Evolutionary conservation across 2,113 vertebrate species (phyloP).

Genomic region (Pionites leucogaster): DNA sequence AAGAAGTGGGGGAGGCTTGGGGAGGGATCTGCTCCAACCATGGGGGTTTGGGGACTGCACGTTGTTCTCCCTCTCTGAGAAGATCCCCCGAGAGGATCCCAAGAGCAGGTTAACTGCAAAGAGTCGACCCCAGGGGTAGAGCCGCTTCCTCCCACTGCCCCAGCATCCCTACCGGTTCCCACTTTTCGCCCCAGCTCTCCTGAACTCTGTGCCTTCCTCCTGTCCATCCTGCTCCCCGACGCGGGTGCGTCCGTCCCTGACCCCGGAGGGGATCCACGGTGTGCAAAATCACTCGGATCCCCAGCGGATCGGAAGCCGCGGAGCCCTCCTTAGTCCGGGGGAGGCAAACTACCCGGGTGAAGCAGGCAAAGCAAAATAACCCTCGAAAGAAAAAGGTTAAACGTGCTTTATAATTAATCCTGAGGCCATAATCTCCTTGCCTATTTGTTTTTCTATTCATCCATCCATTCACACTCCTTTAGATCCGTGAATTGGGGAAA

Average conservation of each 20-base stretch:
- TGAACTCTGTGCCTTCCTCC: not conserved
- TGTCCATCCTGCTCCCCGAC: not conserved
- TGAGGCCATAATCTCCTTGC: slow-evolving; percentile 8
- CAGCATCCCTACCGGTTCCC: not conserved
- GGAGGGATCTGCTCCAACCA: not conserved
- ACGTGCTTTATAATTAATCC: slow-evolving; percentile 20
- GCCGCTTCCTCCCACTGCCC: not conserved
- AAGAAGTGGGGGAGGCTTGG: not conserved
- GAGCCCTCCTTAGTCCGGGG: not conserved
- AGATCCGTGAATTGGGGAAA: slow-evolving; percentile 9
- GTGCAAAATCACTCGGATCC: not conserved
- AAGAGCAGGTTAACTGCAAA: not conserved
- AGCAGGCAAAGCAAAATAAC: not conserved
- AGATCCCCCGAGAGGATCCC: not conserved
- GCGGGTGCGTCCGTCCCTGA: not conserved
- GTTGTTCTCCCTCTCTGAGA: not conserved
- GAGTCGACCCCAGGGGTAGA: not conserved
- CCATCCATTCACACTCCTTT: slow-evolving; percentile 49
- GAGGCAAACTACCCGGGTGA: not conserved
- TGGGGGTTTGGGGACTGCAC: not conserved
- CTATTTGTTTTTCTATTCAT: slow-evolving; percentile 53
- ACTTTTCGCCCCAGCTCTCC: not conserved
- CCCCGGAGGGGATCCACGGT: not conserved
- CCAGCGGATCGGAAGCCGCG: not conserved
- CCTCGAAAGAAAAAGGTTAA: slow-evolving; percentile 11